These are phyloP conservation scores for Chymomyza fuscimana DNA, from an alignment of 2,888 invertebrate genomes.

Conservation along the genomic window DNA sequence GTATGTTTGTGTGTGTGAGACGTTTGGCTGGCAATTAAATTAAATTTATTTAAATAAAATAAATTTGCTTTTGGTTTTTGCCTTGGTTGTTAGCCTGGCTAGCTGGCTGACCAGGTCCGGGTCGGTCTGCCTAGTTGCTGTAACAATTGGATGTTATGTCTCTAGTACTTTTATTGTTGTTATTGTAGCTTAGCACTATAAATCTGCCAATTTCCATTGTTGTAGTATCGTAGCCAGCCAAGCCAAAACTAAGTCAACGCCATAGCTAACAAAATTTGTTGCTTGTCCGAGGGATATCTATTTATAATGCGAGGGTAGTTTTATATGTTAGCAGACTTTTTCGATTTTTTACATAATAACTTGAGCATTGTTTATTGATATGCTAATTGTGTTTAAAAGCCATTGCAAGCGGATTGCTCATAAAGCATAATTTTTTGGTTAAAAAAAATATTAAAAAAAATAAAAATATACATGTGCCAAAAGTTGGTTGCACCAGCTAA, in stretches of 20 bases:
- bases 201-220: constrained; percentile 72
- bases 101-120: constrained; percentile 1
- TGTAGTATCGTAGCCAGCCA: constrained; percentile 13
- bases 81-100: constrained; percentile 26
- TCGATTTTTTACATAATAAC: background rate
- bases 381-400: too few species aligned
- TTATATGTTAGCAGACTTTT: background rate
- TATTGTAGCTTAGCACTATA: constrained; percentile 49
- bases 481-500: too few species aligned
- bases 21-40: constrained; percentile 72
- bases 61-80: constrained; percentile 48
- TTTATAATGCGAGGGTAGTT: constrained; percentile 48
- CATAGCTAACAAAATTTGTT: constrained; percentile 44
- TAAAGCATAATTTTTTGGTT: too few species aligned
- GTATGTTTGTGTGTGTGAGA: constrained; percentile 23
- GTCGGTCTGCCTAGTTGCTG: background rate
- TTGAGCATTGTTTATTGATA: too few species aligned
- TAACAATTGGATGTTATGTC: constrained; percentile 20
- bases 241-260: constrained; percentile 19
- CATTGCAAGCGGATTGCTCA: too few species aligned
- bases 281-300: constrained; percentile 78
- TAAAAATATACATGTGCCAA: too few species aligned
- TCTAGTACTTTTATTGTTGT: constrained; percentile 31
- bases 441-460: too few species aligned
- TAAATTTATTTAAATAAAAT: constrained; percentile 74